Evolutionary conservation across 1,140 invertebrate genomes (phyloP).

Genomic region (Pygmarrhopalites habei): DNA sequence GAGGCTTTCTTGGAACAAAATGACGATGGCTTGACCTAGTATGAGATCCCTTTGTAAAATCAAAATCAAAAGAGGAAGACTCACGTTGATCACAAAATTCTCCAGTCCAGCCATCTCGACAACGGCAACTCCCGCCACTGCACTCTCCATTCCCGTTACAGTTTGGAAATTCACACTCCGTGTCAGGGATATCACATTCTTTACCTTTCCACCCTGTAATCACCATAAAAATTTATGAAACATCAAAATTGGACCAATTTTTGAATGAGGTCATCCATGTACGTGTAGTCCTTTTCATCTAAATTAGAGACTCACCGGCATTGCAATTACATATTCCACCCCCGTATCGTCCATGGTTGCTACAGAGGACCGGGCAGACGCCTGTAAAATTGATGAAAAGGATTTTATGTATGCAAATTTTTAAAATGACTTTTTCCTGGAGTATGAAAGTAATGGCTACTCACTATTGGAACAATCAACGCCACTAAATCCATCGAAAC

Average conservation of each 20-base stretch:
- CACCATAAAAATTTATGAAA: no score
- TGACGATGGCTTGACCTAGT: no score
- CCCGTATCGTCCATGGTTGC: slow-evolving; percentile 89
- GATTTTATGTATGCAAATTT: no score
- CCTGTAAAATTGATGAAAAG: slow-evolving; percentile 47
- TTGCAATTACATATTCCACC: slow-evolving; percentile 93
- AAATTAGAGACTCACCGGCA: no score
- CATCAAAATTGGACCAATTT: no score
- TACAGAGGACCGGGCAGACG: slow-evolving; percentile 95
- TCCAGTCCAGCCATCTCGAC: slow-evolving; percentile 83
- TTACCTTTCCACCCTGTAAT: slow-evolving; percentile 93
- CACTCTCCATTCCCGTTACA: slow-evolving; percentile 87
- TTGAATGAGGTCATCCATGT: no score
- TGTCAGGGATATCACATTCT: slow-evolving; percentile 86
- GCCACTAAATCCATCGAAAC: slow-evolving; percentile 89
- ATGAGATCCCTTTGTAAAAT: no score
- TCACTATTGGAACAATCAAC: slow-evolving; percentile 85
- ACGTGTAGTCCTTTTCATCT: no score
- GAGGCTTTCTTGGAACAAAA: no score
- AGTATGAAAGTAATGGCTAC: not conserved
- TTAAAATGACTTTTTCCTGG: not conserved
- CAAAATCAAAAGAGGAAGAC: slow-evolving; percentile 41
- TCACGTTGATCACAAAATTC: slow-evolving; percentile 72
- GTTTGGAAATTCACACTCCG: slow-evolving; percentile 84
- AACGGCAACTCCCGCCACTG: slow-evolving; percentile 78